Conservation (phyloP, 2,888 invertebrate species). For the Pimpla rufipes region DNA sequence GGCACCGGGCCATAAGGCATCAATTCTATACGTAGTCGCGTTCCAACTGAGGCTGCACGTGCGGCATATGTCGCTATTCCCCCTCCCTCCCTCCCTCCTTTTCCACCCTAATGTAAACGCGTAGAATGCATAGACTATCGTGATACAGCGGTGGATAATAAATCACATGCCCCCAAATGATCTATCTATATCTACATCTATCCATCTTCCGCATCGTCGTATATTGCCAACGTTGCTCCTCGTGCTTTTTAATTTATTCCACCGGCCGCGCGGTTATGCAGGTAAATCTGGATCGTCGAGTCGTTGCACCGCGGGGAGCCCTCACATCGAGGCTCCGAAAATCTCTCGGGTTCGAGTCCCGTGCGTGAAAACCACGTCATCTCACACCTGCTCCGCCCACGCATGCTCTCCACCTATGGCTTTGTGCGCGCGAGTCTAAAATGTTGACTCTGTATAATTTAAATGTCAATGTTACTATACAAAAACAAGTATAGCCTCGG, state of each 20-base stretch:
- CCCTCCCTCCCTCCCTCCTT: not conserved
- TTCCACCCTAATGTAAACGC: not conserved
- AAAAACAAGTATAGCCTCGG: no score
- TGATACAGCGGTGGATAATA: not conserved
- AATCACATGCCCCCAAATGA: not conserved
- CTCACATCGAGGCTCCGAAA: no score
- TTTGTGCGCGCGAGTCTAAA: no score
- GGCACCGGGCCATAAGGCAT: slow-evolving; percentile 80
- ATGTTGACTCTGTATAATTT: no score
- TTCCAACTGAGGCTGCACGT: slow-evolving; percentile 68
- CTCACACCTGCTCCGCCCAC: no score
- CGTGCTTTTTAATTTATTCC: not conserved
- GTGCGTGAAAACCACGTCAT: no score
- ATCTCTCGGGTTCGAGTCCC: no score
- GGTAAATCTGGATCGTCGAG: no score
- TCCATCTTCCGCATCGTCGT: not conserved
- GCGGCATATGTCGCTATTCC: not conserved
- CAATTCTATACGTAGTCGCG: slow-evolving; percentile 75
- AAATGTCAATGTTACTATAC: no score
- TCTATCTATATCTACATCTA: not conserved
- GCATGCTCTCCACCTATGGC: no score
- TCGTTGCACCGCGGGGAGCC: no score
- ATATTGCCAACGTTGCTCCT: not conserved
- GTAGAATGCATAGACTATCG: slow-evolving; percentile 11
- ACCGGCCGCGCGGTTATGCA: no score